Evolutionary conservation across 2,113 vertebrate genomes (phyloP).

Genomic region (Nanorana parkeri): DNA sequence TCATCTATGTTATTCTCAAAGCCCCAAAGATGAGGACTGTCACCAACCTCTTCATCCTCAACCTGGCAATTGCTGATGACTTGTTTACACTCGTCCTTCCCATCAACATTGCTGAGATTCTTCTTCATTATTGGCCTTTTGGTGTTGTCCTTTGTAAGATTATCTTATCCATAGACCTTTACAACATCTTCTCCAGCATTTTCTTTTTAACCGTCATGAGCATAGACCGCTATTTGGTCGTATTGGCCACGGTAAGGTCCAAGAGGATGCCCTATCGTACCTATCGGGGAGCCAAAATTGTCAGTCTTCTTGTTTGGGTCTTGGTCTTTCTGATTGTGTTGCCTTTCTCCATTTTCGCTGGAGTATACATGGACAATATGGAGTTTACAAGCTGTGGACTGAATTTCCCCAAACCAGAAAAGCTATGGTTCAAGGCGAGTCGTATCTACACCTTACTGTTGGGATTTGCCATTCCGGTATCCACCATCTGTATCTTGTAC

Average conservation of each 20-base stretch:
- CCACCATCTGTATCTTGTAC: constrained; percentile 86
- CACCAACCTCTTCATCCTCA: constrained; percentile 91
- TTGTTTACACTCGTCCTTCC: constrained; percentile 87
- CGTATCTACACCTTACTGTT: constrained; percentile 86
- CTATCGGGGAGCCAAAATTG: constrained; percentile 78
- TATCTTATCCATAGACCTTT: constrained; percentile 87
- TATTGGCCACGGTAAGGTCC: constrained; percentile 82
- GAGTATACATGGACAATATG: constrained; percentile 73
- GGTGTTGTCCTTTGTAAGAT: constrained; percentile 87
- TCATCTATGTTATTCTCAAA: constrained; percentile 89
- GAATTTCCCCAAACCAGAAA: constrained; percentile 85
- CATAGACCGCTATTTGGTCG: constrained; percentile 85
- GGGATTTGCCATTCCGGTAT: constrained; percentile 85
- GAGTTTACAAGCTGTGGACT: constrained; percentile 85
- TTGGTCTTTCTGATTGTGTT: constrained; percentile 83
- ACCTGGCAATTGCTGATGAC: constrained; percentile 85
- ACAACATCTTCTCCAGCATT: constrained; percentile 91
- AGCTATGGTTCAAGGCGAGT: constrained; percentile 86
- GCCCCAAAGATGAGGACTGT: constrained; percentile 91
- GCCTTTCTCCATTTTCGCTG: constrained; percentile 85
- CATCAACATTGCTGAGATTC: constrained; percentile 84
- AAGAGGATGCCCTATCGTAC: constrained; percentile 83
- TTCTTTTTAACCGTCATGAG: constrained; percentile 92
- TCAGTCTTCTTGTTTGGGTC: constrained; percentile 86
- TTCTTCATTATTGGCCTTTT: constrained; percentile 88